Evolutionary conservation across 1,140 invertebrate genomes (phyloP), one percentile per base, ranked within the genome.

Genomic region (Hetaerina americana): DNA sequence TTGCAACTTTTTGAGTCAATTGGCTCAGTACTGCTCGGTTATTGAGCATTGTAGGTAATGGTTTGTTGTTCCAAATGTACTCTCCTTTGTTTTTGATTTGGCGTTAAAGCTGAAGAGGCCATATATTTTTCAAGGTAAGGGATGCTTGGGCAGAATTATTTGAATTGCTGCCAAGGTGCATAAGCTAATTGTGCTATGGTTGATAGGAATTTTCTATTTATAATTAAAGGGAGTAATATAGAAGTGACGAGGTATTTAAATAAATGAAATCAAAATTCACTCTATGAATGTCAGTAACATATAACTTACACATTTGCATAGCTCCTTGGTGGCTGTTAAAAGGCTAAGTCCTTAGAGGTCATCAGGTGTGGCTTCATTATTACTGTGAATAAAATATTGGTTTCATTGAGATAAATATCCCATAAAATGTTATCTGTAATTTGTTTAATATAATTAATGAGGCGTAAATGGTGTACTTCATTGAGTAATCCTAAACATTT

Each of bases 291-390:
- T 57, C 10, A n/a, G 22, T 12, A 12, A 12, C 22, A 57, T 57
- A 12, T 57, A 57, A 57, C 40, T 57, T 57, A 57, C 40, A 57
- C 15, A 57, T 57, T n/a, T 57, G 40, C 15, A 12, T 10, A 18
- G 40, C 22, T 57, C 40, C 22, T 57, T n/a, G 22, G 40, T 18
- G 22, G 40, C 40, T 57, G 40, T 57, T 57, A 12, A 18, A 18
- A 57, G 40, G 40, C 2, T 57, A 57, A 57, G 10, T 27, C n/a
- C 26, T 18, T 69, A 26, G 22, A 69, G 68, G 26, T 69, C 68
- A 25, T 26, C 68, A 69, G n/a, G 8, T 12, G 68, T 69, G 68
- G 68, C 68, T 69, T 69, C 68, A 69, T 69, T 28, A 69, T 26
- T 22, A 27, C 68, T 69, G 68, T 27, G 28, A 69, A 69, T 27